These are phyloP conservation scores for Macrotis lagotis DNA, from an alignment of 2,113 vertebrate genomes.

Conservation along the genomic window DNA sequence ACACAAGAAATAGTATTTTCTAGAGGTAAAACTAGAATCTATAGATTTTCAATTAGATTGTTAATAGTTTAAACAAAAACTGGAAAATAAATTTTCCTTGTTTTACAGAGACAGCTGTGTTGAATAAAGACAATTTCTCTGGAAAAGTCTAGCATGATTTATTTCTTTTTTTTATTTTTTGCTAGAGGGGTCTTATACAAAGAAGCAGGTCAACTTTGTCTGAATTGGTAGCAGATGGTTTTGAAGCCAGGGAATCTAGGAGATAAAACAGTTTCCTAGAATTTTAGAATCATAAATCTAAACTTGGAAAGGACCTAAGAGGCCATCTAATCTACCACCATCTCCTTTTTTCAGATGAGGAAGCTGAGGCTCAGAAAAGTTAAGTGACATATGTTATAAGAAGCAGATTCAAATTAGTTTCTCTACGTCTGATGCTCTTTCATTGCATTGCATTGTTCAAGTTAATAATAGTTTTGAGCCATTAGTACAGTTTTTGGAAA, in stretches of 20 bases:
- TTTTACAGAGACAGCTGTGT: neutral
- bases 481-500: neutral
- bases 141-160: neutral
- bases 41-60: neutral
- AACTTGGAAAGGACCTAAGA: neutral
- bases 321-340: neutral
- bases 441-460: neutral
- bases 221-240: neutral
- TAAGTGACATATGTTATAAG: neutral
- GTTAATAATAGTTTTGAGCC: neutral
- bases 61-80: neutral
- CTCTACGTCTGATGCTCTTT: neutral
- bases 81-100: neutral
- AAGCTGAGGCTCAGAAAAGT: neutral
- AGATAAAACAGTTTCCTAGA: neutral
- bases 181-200: neutral
- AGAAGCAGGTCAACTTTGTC: neutral
- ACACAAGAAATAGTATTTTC: neutral
- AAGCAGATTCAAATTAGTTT: neutral
- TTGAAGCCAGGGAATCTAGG: neutral
- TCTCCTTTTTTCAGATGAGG: neutral
- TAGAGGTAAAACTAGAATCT: neutral
- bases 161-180: neutral
- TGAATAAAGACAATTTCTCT: neutral
- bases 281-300: neutral